Evolutionary conservation across 2,888 invertebrate genomes (phyloP).

Genomic region (Hyposoter dolosus): DNA sequence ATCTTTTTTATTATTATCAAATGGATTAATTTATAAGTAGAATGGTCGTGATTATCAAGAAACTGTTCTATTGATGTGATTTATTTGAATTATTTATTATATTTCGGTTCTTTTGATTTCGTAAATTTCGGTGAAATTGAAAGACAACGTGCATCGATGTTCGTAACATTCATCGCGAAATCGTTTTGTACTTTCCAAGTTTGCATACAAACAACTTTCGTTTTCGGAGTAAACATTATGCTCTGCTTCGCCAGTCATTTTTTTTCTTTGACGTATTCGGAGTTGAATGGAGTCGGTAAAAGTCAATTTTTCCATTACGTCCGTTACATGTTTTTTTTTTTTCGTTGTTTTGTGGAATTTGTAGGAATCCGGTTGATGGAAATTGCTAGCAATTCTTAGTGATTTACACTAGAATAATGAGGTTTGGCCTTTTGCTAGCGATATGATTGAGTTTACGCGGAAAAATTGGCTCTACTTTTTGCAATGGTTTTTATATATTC

Average conservation of each 20-base stretch:
- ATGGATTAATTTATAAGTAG: background rate
- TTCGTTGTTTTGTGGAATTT: background rate
- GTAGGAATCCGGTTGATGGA: background rate
- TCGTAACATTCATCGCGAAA: background rate
- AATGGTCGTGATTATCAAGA: background rate
- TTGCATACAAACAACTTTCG: slow-evolving; percentile 13
- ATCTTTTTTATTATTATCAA: slow-evolving; percentile 4
- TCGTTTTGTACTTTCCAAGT: background rate
- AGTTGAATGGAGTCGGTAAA: background rate
- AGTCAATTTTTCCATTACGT: background rate
- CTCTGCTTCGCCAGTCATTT: background rate
- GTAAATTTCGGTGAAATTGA: background rate
- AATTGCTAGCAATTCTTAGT: background rate
- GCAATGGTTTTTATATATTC: too few relatives aligned
- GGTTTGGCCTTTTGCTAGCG: background rate
- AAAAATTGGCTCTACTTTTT: too few relatives aligned
- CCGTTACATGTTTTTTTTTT: background rate
- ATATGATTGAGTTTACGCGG: background rate
- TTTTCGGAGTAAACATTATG: background rate
- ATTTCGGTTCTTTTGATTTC: background rate
- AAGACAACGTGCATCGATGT: background rate
- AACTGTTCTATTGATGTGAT: background rate
- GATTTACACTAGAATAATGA: background rate
- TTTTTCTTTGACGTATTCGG: background rate
- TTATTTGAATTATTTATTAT: too few relatives aligned